Percentiles rank a stretch among this genome's conserved stretches.
phyloP scores from a whole-genome alignment of 2,797 vertebrate species.

The Pangasius macronema region DNA sequence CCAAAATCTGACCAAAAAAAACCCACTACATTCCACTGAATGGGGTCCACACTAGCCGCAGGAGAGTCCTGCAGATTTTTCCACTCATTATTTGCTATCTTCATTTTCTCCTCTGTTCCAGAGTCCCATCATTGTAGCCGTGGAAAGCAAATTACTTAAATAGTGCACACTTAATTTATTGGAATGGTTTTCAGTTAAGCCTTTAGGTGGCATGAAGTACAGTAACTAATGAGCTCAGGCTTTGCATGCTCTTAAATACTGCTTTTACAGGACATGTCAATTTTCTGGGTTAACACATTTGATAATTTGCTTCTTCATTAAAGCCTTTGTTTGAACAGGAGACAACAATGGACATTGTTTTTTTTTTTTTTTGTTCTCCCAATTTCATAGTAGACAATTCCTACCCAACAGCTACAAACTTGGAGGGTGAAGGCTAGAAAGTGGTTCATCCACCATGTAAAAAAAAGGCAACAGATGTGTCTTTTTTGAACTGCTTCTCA shows the following conservation, averaged over 20 bases:
- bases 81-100: neutral
- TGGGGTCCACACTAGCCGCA: neutral
- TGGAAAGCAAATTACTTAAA: neutral
- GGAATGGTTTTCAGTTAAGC: neutral
- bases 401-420: neutral
- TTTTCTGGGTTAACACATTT: neutral
- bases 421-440: neutral
- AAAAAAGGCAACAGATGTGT: slow-evolving; percentile 12
- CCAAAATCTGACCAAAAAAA: neutral
- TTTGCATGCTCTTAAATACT: neutral
- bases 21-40: neutral
- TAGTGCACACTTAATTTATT: neutral
- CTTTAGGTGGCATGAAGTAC: neutral
- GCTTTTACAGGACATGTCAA: neutral
- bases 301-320: neutral
- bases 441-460: neutral
- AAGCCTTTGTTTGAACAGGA: neutral
- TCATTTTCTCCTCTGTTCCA: neutral
- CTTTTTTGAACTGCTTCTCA: slow-evolving; percentile 6
- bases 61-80: neutral
- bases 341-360: neutral
- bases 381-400: neutral
- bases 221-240: neutral
- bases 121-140: neutral
- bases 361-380: neutral